Evolutionary conservation across 1,140 invertebrate genomes (phyloP).

Genomic region (Drusus annulatus): DNA sequence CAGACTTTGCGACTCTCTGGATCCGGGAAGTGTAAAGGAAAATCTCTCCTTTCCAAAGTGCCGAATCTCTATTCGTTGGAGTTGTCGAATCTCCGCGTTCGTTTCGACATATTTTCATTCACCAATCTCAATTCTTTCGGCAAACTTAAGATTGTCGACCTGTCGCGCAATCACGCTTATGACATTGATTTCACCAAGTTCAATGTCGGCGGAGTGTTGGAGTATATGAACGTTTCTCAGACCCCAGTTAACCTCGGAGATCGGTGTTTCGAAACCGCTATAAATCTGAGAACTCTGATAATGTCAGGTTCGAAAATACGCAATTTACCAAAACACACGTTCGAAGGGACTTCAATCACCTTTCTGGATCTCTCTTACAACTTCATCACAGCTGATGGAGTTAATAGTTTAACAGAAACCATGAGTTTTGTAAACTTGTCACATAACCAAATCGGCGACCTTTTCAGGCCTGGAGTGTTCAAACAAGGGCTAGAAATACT

Average conservation of each 20-base stretch:
- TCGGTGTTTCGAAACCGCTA: conserved; percentile 2
- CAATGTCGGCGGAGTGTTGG: neutral
- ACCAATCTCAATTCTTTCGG: neutral
- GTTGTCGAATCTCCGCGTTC: neutral
- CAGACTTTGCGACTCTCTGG: neutral
- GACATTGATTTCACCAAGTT: neutral
- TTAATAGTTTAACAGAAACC: neutral
- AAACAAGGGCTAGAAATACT: neutral
- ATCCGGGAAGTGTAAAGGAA: neutral
- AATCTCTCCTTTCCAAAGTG: neutral
- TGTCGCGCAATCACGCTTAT: neutral
- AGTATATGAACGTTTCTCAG: neutral
- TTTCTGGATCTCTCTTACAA: neutral
- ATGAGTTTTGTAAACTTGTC: neutral
- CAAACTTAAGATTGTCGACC: neutral
- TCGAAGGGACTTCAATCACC: neutral
- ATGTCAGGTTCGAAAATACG: neutral
- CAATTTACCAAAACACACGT: neutral
- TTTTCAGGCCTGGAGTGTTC: neutral
- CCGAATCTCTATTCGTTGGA: conserved; percentile 1
- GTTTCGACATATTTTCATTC: neutral
- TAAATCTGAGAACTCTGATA: neutral
- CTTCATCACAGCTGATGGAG: neutral
- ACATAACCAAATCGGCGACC: neutral
- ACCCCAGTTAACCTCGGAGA: neutral